Base-by-base conservation (phyloP, 2,113 vertebrate species). In the Leuciscus idus region DNA sequence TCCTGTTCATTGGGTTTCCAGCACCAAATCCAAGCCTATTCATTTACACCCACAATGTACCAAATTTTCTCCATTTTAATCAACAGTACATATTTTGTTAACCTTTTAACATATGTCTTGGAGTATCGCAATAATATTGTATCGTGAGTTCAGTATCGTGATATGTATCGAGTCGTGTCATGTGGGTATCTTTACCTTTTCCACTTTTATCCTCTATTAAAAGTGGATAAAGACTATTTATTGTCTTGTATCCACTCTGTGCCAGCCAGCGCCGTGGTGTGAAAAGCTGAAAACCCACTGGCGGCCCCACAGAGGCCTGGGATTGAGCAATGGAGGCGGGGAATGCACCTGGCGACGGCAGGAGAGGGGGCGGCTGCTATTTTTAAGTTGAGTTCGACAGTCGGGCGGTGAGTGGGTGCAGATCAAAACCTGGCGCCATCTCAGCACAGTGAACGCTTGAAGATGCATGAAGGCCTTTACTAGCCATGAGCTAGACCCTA, bases 281-380 rank as follows among this genome's bases (percentile, higher is more conserved):
- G 55, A 84, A 26, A 2, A 79, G 43, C 70, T 17, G 48, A 28
- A 81, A 76, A 62, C 55, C 43, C 55, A 81, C 85, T 81, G 39
- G 30, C 26, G 12, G 48, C 23, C 59, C 72, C 33, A 28, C 12
- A 33, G 26, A 48, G 55, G 30, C 15, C 26, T 19, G 12, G 15
- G 21, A 84, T 21, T 30, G 46, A 68, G 86, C 77, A 68, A 36
- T n/a, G 52, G 72, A 82, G 84, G 84, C 81, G 72, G 57, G 61
- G 59, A 57, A 64, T 70, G 84, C 79, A 88, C 84, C 84, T 85
- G 72, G 59, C 61, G 55, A n/a, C 23, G 13, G n/a, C n/a, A 61
- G 46, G 59, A 33, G 12, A 4, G 28, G 55, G 80, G 79, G 68
- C 23, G 57, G 77, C 39, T 62, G 48, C 79, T 76, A 86, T 83